A percentile compares a stretch with the other conserved stretches of the same genome.
These are phyloP conservation scores for Naso thynnoides DNA, from an alignment of 2,797 vertebrate genomes.

Conservation along the genomic window DNA sequence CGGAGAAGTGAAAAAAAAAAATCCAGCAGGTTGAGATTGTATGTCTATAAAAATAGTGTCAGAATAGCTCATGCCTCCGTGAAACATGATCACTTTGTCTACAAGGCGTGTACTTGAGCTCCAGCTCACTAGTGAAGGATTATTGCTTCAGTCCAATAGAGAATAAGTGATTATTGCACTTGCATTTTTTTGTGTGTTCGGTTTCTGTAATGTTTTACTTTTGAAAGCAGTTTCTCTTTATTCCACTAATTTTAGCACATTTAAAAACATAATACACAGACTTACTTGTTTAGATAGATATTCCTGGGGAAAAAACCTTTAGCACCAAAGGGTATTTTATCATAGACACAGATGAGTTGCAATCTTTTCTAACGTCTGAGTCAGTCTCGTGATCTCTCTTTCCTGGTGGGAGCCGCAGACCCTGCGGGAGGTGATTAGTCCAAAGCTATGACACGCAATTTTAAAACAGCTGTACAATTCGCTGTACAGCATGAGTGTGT, in stretches of 20 bases:
- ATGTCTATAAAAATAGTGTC: slow-evolving; percentile 71
- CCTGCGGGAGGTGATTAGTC: slow-evolving; percentile 59
- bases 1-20: background rate
- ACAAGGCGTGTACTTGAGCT: slow-evolving; percentile 48
- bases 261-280: background rate
- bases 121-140: slow-evolving; percentile 61
- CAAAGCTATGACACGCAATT: slow-evolving; percentile 51
- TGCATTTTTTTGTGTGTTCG: background rate
- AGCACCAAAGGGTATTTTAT: background rate
- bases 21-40: slow-evolving; percentile 59
- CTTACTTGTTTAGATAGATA: background rate
- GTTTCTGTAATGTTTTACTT: background rate
- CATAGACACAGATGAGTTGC: slow-evolving; percentile 21
- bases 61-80: slow-evolving; percentile 53
- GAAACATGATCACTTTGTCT: slow-evolving; percentile 68
- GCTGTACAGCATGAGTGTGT: slow-evolving; percentile 48
- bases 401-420: slow-evolving; percentile 32
- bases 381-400: slow-evolving; percentile 32
- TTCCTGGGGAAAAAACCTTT: background rate
- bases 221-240: background rate
- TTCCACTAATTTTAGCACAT: background rate
- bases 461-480: slow-evolving; percentile 64
- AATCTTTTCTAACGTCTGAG: slow-evolving; percentile 42
- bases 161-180: slow-evolving; percentile 44
- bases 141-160: slow-evolving; percentile 43